Percentiles rank a stretch among this genome's conserved stretches.
These are phyloP conservation scores for Dicentrarchus labrax DNA, from an alignment of 2,113 vertebrate species.

Conservation along the genomic window DNA sequence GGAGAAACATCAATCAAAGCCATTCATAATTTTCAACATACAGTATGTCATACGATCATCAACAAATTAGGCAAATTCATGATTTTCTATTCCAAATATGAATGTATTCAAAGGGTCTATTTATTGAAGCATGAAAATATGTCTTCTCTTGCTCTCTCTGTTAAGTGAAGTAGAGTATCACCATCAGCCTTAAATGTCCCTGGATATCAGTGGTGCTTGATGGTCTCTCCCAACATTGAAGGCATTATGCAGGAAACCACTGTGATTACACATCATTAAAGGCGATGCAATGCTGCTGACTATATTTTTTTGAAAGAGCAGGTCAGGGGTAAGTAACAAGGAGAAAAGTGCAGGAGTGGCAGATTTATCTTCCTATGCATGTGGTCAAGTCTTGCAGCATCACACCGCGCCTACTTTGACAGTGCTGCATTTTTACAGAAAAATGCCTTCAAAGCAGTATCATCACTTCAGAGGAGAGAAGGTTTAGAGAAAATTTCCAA, in stretches of 20 bases:
- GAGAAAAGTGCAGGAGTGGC: conserved; percentile 76
- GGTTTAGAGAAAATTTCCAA: conserved; percentile 20
- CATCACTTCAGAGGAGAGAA: conserved; percentile 28
- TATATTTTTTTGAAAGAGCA: conserved; percentile 72
- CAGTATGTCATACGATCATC: conserved; percentile 47
- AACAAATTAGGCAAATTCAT: conserved; percentile 66
- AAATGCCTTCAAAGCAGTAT: conserved; percentile 70
- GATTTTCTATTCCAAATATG: conserved; percentile 48
- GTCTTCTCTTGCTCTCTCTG: conserved; percentile 49
- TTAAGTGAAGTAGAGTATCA: conserved; percentile 69
- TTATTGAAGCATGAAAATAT: conserved; percentile 62
- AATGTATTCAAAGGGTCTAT: conserved; percentile 55
- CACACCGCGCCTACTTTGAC: conserved; percentile 76
- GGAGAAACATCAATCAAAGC: conserved; percentile 58
- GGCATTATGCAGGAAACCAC: conserved; percentile 75
- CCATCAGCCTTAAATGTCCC: conserved; percentile 77
- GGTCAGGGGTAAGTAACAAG: conserved; percentile 80
- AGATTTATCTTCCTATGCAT: conserved; percentile 68
- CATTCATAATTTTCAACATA: conserved; percentile 58
- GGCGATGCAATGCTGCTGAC: conserved; percentile 76
- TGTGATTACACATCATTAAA: conserved; percentile 80
- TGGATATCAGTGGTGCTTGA: conserved; percentile 68
- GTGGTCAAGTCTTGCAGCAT: conserved; percentile 76
- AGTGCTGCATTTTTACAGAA: conserved; percentile 60
- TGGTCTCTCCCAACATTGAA: conserved; percentile 60